Evolutionary conservation across 2,797 vertebrate species (phyloP).

Genomic region (Enteromius unitaeniatus): DNA sequence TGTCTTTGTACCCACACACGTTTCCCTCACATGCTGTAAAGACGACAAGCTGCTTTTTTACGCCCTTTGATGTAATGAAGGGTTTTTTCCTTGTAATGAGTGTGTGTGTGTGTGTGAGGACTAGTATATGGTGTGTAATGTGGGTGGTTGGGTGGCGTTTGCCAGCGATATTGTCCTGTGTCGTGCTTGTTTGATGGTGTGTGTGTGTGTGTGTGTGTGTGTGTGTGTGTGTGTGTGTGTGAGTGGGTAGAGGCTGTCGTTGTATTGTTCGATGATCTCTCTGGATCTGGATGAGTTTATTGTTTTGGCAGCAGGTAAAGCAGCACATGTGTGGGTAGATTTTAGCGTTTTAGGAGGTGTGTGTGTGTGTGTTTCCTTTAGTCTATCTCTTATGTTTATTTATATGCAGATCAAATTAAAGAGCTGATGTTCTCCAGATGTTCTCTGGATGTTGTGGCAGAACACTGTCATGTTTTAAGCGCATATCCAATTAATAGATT

Average conservation of each 20-base stretch:
- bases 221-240: constrained; percentile 1
- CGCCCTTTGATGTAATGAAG: constrained; percentile 22
- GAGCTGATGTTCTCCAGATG: constrained; percentile 1
- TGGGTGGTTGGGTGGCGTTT: constrained; percentile 15
- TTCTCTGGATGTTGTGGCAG: neutral
- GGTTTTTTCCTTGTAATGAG: constrained; percentile 35
- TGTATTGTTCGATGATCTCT: constrained; percentile 58
- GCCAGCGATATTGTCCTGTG: neutral
- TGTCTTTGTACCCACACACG: constrained; percentile 2
- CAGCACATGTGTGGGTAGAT: constrained; percentile 71
- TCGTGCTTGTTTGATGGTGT: neutral
- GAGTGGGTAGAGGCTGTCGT: constrained; percentile 13
- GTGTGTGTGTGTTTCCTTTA: constrained; percentile 1
- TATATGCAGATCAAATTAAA: neutral
- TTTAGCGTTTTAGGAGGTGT: constrained; percentile 26
- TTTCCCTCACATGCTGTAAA: neutral
- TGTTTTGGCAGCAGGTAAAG: constrained; percentile 78
- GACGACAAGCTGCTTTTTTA: constrained; percentile 30
- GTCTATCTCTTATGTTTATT: constrained; percentile 16
- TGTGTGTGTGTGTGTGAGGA: neutral
- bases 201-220: neutral
- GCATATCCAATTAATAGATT: neutral
- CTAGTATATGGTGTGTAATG: constrained; percentile 7
- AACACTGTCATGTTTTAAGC: neutral
- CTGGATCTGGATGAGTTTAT: constrained; percentile 64